Evolutionary conservation across 2,888 invertebrate species (phyloP).

Genomic region (Sylvicola cinctus): DNA sequence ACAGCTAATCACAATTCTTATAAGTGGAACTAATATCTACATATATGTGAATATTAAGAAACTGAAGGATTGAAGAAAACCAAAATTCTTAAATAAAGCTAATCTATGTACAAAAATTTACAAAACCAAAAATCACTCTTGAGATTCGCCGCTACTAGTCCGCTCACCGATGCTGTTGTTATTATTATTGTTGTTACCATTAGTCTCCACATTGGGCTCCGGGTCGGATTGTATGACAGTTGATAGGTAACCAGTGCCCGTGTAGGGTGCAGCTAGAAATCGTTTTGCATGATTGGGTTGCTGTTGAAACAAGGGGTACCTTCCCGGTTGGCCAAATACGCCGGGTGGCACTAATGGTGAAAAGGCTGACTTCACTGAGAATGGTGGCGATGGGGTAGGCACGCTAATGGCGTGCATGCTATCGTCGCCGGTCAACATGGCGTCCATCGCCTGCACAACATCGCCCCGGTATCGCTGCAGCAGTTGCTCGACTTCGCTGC

Average conservation of each 20-base stretch:
- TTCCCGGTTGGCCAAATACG: slow-evolving; percentile 21
- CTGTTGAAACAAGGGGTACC: slow-evolving; percentile 18
- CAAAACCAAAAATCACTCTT: slow-evolving; percentile 21
- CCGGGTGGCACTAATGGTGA: slow-evolving; percentile 43
- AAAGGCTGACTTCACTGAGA: slow-evolving; percentile 43
- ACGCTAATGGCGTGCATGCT: slow-evolving; percentile 10
- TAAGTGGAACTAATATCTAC: too few species aligned
- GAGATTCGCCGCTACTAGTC: slow-evolving; percentile 19
- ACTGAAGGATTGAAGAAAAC: too few species aligned
- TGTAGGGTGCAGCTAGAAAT: slow-evolving; percentile 63
- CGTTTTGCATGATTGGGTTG: slow-evolving; percentile 40
- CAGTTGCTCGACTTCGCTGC: slow-evolving; percentile 69
- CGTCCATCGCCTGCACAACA: slow-evolving; percentile 82
- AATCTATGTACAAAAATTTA: too few species aligned
- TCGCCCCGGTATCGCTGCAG: slow-evolving; percentile 72
- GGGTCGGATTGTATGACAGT: slow-evolving; percentile 39
- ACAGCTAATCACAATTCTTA: too few species aligned
- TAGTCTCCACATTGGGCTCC: slow-evolving; percentile 24
- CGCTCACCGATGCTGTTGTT: slow-evolving; percentile 2
- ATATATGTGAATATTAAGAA: too few species aligned
- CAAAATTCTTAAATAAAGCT: too few species aligned
- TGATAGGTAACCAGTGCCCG: slow-evolving; percentile 63
- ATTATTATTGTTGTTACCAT: slow-evolving; percentile 11
- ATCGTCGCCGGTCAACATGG: slow-evolving; percentile 45
- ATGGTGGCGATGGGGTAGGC: slow-evolving; percentile 20